phyloP scores from a whole-genome alignment of 2,113 vertebrate genomes.

The Saccopteryx leptura region DNA sequence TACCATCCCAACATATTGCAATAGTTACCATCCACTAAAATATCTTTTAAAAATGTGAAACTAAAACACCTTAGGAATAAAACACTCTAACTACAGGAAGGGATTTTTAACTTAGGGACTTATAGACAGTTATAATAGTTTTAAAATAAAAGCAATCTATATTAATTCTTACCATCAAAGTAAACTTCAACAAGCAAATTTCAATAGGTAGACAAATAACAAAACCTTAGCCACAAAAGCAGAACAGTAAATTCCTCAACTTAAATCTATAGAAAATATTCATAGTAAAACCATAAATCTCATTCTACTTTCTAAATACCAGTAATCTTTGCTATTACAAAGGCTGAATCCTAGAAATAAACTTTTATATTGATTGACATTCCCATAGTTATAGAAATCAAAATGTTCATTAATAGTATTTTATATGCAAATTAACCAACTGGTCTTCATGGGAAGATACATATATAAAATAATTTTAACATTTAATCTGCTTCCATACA shows the following conservation, averaged over 20 bases:
- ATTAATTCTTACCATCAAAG: constrained; percentile 19
- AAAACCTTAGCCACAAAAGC: constrained; percentile 46
- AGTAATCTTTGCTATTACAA: constrained; percentile 22
- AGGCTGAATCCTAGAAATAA: constrained; percentile 25
- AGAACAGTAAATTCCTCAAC: constrained; percentile 48
- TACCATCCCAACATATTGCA: neutral
- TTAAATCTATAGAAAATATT: constrained; percentile 60
- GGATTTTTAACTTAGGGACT: constrained; percentile 42
- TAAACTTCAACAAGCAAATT: constrained; percentile 56
- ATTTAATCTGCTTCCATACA: constrained; percentile 9
- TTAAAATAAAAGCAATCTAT: constrained; percentile 50
- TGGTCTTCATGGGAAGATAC: neutral
- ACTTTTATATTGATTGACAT: constrained; percentile 43
- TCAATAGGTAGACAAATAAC: neutral
- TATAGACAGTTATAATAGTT: neutral
- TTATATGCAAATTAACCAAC: constrained; percentile 59
- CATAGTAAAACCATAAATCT: constrained; percentile 48
- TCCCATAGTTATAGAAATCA: constrained; percentile 36
- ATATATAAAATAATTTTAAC: constrained; percentile 29
- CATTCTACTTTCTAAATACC: constrained; percentile 39
- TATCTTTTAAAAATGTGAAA: neutral
- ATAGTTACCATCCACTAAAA: neutral
- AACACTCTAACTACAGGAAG: constrained; percentile 27
- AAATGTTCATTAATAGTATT: constrained; percentile 46
- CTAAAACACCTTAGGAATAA: constrained; percentile 8